A percentile compares a stretch with the other conserved stretches of the same genome.
These are phyloP conservation scores for Dipodomys stephensi DNA, from an alignment of 2,113 vertebrate species.

Conservation along the genomic window DNA sequence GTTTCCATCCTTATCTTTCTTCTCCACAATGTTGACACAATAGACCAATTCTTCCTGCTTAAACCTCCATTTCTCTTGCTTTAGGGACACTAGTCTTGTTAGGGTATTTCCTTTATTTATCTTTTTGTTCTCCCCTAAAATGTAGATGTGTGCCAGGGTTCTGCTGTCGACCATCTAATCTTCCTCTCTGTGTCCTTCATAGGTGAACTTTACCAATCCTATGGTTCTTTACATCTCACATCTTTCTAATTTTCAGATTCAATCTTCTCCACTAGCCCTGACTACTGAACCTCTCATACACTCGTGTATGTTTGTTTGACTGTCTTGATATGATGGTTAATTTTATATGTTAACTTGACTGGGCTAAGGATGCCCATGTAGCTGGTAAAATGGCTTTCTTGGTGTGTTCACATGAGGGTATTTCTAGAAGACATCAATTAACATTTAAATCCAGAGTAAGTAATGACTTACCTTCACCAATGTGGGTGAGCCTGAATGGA, in stretches of 20 bases:
- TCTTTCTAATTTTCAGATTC: constrained; percentile 12
- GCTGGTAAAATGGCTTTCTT: neutral
- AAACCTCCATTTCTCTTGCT: neutral
- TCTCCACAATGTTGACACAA: neutral
- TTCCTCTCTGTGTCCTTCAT: neutral
- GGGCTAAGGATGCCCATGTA: neutral
- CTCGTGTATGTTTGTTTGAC: neutral
- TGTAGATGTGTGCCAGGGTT: neutral
- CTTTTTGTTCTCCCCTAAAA: neutral
- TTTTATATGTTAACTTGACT: neutral
- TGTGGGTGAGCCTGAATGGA: neutral
- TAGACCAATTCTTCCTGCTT: neutral
- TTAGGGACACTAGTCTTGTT: neutral
- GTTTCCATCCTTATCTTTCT: constrained; percentile 8
- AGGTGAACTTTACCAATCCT: neutral
- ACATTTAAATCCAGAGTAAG: neutral
- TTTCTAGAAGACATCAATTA: neutral
- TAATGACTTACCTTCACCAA: neutral
- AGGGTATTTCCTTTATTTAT: neutral
- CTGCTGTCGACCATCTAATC: neutral
- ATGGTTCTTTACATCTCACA: neutral
- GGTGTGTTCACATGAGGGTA: neutral
- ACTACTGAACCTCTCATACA: neutral
- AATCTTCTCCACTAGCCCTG: neutral
- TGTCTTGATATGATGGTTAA: neutral